A percentile compares a stretch with the other conserved stretches of the same genome.
Conservation (phyloP, 2,888 invertebrate genomes). For the Agrotis exclamationis region DNA sequence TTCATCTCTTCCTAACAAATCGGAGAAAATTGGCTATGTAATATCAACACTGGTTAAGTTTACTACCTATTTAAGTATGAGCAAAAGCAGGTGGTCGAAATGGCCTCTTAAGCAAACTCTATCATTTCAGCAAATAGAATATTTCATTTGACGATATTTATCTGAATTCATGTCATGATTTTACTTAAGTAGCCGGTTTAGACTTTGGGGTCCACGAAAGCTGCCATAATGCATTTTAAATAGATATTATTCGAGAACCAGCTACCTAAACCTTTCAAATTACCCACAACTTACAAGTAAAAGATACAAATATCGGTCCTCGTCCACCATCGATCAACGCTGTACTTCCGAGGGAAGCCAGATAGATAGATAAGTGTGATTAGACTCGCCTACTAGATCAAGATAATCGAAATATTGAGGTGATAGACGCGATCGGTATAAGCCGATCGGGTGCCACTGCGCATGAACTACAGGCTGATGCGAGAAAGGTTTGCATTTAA, state of each 20-base stretch:
- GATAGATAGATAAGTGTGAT: conserved; percentile 83
- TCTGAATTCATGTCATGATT: too few species aligned
- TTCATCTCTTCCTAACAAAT: too few species aligned
- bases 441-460: conserved; percentile 76
- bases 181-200: too few species aligned
- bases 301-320: conserved; percentile 65
- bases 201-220: too few species aligned
- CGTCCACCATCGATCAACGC: conserved; percentile 78
- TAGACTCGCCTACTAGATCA: conserved; percentile 79
- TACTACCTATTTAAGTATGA: too few species aligned
- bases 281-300: conserved; percentile 35
- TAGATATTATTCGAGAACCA: neutral
- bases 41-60: too few species aligned
- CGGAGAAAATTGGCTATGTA: too few species aligned
- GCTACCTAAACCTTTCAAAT: conserved; percentile 22
- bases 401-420: conserved; percentile 76
- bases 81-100: too few species aligned
- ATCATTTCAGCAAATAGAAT: too few species aligned
- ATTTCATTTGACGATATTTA: too few species aligned
- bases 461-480: conserved; percentile 74
- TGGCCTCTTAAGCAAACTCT: too few species aligned
- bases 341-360: conserved; percentile 73
- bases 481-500: neutral
- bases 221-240: neutral
- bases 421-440: conserved; percentile 77